Base-by-base conservation (phyloP, 2,797 vertebrate genomes). In the Alectoris magna region DNA sequence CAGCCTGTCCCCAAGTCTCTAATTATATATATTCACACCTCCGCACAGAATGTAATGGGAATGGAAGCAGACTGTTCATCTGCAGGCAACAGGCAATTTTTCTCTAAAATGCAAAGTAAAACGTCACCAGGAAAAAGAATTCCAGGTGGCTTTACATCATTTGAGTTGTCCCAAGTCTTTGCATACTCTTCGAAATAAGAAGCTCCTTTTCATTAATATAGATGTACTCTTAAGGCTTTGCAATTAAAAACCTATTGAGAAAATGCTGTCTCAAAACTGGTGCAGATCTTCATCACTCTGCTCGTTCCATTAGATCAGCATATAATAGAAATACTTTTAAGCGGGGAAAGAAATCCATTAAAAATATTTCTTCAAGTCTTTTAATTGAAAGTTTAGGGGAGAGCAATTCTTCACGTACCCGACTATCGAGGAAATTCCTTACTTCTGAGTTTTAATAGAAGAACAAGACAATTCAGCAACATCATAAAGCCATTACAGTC, bases 11-110 rank as follows among this genome's bases (percentile, higher is more conserved):
- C n/a, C 43, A 56, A 34, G 67, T 70, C 51, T 91, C 85, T 82
- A 64, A 93, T 77, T 84, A 85, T 11, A 69, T 17, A 26, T 38
- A 75, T 78, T 90, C 85, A 90, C 87, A 94, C 88, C 79, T 93
- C 53, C 68, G 41, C 24, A 34, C 0, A 39, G 18, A 91, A 78
- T 49, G 79, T 83, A 91, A 64, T 15, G 12, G 24, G 41, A 87
- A 7, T 38, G 23, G 84, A 81, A 90, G 77, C 41, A 89, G 38
- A 84, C 9, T 63, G 51, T 27, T 92, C 79, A 84, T 48, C 76
- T 75, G 41, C 66, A 86, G 59, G 68, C 55, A 89, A 70, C 17
- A 62, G 12, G n/a, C 24, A n/a, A 14, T 81, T 80, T 84, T 83
- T 67, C 83, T 55, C 55, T 36, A 84, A 88, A 86, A 86, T 26